These are phyloP conservation scores for Heterodera filipjevi DNA, from an alignment of 2,888 invertebrate genomes.

Conservation along the genomic window DNA sequence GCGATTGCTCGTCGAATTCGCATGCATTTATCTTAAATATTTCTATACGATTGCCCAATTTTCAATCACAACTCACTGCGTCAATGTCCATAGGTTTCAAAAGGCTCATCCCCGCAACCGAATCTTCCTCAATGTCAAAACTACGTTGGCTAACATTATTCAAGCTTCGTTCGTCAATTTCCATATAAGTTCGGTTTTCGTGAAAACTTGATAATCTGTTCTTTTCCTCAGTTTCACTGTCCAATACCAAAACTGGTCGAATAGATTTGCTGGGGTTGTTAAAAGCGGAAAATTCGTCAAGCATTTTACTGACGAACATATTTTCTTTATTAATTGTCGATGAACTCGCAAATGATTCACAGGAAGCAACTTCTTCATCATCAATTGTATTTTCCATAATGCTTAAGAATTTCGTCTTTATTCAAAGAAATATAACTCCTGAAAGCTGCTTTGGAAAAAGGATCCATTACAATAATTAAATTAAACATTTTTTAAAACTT, in stretches of 20 bases:
- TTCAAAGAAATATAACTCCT: no score
- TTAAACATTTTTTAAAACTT: no score
- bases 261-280: not conserved
- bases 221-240: not conserved
- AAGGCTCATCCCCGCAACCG: not conserved
- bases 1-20: not conserved
- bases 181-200: not conserved
- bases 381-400: not conserved
- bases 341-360: not conserved
- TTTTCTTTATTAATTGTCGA: not conserved
- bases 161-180: not conserved
- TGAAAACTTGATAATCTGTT: not conserved
- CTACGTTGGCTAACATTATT: not conserved
- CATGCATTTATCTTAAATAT: no score
- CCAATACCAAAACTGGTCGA: not conserved
- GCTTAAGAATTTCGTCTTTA: no score
- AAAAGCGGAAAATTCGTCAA: not conserved
- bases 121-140: not conserved
- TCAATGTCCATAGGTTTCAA: not conserved
- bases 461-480: no score
- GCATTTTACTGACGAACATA: not conserved
- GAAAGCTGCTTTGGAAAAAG: no score
- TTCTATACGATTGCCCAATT: no score
- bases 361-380: not conserved
- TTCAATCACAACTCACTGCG: no score